Base-by-base conservation (phyloP, 2,797 vertebrate species). In the Anas flavirostris region DNA sequence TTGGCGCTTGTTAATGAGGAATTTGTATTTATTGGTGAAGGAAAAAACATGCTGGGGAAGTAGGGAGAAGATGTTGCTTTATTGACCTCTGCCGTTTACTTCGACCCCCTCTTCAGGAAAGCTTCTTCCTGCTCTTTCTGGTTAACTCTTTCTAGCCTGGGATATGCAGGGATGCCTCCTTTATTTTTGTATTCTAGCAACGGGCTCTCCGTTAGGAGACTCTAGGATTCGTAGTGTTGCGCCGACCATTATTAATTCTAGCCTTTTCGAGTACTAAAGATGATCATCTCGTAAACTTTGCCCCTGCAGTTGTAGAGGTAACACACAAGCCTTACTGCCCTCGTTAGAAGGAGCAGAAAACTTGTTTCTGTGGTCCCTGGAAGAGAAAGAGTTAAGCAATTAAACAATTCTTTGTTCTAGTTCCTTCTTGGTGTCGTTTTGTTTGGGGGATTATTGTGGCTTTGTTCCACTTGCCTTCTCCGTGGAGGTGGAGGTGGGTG, bases 371-470 rank as follows among this genome's bases (percentile, higher is more conserved):
- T 82, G 97, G 96, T 97, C 95, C 97, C 97, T 97, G 96, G 97
- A 97, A 97, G 97, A 98, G 97, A 97, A 97, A 95, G 97, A 97
- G 97, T 97, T 96, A 98, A 96, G 95, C 93, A 96, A 98, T 97
- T 98, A 97, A 97, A 97, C 76, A 89, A 69, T 82, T 95, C 95
- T 96, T 97, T 96, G 91, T 96, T 97, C 94, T 97, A 96, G 88
- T 63, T 93, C 91, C 82, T 91, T 92, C 76, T 86, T 70, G 93
- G 96, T 96, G 95, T 95, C n/a, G 1, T 96, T 96, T 92, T 96
- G 84, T 97, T 94, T 75, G 85, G 91, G 81, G 87, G 59, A 23
- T 67, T 56, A 21, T 44, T 62, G 67, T 78, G 82, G n/a, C 86
- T 90, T 76, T 63, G 60, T 82, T 53, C 46, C 43, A 25, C 94